Base-by-base conservation (phyloP, 2,113 vertebrate genomes). In the Setophaga petechia region DNA sequence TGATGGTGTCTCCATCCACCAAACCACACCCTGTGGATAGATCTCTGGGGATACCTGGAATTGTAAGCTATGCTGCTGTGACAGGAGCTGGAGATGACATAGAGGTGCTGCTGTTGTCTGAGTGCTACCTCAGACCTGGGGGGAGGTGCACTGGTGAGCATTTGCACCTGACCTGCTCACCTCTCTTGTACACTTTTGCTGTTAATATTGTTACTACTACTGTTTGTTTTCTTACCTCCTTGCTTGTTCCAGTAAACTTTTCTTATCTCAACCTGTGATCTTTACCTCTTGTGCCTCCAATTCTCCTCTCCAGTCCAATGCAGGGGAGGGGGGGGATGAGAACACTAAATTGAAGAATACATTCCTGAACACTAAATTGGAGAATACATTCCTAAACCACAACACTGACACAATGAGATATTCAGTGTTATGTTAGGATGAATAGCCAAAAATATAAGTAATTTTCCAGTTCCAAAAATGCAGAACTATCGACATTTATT, bases 401-500 rank as follows among this genome's bases (percentile, higher is more conserved):
- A 17, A 30, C 39, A 46, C 30, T 35, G 65, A 74, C 22, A 13
- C 19, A 6, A 67, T 86, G 78, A 39, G 22, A 22, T 79, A 37
- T 77, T 75, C 69, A 47, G 28, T 47, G 35, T 87, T 86, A 68
- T 30, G 23, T 46, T 39, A 58, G n/a, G 14, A 67, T 81, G 52
- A 91, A 31, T 62, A 82, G 51, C 7, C 13, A 94, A 71, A 93
- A 84, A 65, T 25, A 13, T 15, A 55, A 83, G 75, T 62, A 59
- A 43, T 84, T 94, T 88, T 77, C 27, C n/a, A 65, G 7, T 75
- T 87, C 28, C 44, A 68, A 61, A 91, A 89, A 68, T 39, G 27
- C 22, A 81, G 62, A 68, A 82, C 65, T 6, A 31, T 20, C 2
- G 1, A 28, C 5, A 21, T 84, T 90, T 83, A n/a, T 55, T 35